Evolutionary conservation across 2,888 invertebrate genomes (phyloP), one percentile per base, ranked within the genome.

Genomic region (Tenodera sinensis): DNA sequence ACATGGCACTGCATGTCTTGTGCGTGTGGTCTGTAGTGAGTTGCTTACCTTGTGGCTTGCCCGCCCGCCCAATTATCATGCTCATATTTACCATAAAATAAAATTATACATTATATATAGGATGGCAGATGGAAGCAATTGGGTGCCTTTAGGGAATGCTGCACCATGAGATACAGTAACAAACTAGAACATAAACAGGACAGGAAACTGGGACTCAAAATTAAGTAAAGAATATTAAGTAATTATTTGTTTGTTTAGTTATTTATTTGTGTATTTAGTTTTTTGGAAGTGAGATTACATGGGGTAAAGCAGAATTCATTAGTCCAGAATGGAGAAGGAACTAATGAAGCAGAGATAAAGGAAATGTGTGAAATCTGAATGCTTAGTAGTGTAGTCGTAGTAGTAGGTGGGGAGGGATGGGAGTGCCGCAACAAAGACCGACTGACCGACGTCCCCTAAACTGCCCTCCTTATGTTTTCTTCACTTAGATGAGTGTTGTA

Each of bases 401-500:
- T 42, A 42, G 42, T 42, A 42, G 85, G 81, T 82, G 88, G 86
- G 81, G 82, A 28, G 88, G 89, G 89, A 89, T 90, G 89, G 90
- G 90, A 86, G 90, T 90, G 89, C 90, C 90, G 90, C 90, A 90
- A 90, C 90, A 90, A 71, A 81, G 85, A 85, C 83, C 85, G 85
- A 85, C 85, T 85, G 85, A 85, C 85, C 85, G 85, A 85, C 88
- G 88, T 89, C 90, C 90, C 89, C 87, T 90, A 47, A 81, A 87
- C 54, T 88, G 89, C 90, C 90, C 90, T 88, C 89, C 89, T 89
- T 87, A 28, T 89, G 88, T 90, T 90, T 87, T 90, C 89, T 90
- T 91, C 90, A 91, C 90, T 90, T 91, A 91, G 90, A 89, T 91
- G 90, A 90, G 90, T 91, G 91, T 91, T 90, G 90, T 91, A 90